phyloP scores from a whole-genome alignment of 2,113 vertebrate genomes.

The Hyperopisus bebe region DNA sequence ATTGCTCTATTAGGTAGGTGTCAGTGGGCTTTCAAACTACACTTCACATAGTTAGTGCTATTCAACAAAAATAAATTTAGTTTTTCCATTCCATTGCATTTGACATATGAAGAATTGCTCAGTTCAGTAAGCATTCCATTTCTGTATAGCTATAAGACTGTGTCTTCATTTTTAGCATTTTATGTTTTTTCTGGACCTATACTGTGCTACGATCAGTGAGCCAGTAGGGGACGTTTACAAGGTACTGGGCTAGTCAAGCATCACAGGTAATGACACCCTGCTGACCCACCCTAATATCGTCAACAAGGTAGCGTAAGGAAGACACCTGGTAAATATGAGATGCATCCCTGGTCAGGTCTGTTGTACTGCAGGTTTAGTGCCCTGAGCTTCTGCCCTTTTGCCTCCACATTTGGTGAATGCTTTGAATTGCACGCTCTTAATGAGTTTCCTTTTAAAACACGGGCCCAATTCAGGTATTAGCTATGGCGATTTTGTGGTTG shows the following conservation, averaged over 20 bases:
- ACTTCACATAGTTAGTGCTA: neutral
- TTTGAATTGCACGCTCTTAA: neutral
- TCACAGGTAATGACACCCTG: neutral
- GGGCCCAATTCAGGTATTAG: neutral
- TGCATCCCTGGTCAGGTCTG: neutral
- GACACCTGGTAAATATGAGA: neutral
- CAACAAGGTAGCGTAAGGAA: neutral
- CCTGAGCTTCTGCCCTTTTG: neutral
- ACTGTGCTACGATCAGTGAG: neutral
- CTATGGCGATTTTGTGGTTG: neutral
- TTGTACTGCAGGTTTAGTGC: neutral
- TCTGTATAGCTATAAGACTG: neutral
- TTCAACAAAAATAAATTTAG: neutral
- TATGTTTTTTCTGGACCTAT: neutral
- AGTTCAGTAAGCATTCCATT: neutral
- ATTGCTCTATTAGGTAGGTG: slow-evolving; percentile 1
- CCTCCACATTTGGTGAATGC: neutral
- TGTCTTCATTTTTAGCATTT: neutral
- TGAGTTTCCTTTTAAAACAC: neutral
- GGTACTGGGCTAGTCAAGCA: neutral
- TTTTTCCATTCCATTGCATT: neutral
- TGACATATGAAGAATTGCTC: neutral
- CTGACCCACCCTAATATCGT: neutral
- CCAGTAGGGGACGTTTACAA: neutral
- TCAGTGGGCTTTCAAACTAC: neutral